These are phyloP conservation scores for Drosophila arizonae DNA, from an alignment of 1,140 invertebrate species.

Conservation along the genomic window DNA sequence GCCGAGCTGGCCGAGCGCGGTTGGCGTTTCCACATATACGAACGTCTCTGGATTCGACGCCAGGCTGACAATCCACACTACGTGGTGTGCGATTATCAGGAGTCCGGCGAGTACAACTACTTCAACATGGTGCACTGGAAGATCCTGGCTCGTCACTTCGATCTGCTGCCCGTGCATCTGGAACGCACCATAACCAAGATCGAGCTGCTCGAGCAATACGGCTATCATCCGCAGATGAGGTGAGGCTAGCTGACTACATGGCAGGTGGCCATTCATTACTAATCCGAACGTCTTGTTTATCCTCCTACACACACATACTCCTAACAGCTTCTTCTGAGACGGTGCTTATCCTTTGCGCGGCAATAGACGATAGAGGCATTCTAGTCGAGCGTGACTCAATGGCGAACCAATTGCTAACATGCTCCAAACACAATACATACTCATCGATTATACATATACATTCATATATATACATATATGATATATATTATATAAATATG, in stretches of 20 bases:
- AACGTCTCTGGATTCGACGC: conserved; percentile 50
- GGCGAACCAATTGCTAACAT: conserved; percentile 84
- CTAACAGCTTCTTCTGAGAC: conserved; percentile 22
- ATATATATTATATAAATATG: too few species aligned
- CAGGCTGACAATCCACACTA: conserved; percentile 67
- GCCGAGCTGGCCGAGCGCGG: conserved; percentile 61
- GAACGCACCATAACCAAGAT: conserved; percentile 56
- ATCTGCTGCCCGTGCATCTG: conserved; percentile 46
- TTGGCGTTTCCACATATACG: conserved; percentile 60
- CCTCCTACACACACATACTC: background rate
- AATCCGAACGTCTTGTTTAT: background rate
- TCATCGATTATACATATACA: too few species aligned
- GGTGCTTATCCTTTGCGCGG: conserved; percentile 43
- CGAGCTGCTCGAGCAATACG: conserved; percentile 47
- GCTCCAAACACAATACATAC: too few species aligned
- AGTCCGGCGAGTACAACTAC: conserved; percentile 67
- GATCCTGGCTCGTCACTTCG: conserved; percentile 48
- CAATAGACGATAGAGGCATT: background rate
- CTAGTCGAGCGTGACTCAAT: conserved; percentile 84
- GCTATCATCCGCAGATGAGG: conserved; percentile 64
- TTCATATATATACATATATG: too few species aligned
- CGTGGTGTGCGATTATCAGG: conserved; percentile 22
- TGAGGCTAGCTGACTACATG: conserved; percentile 1
- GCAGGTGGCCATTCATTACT: background rate
- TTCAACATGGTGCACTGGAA: conserved; percentile 64